Evolutionary conservation across 2,113 vertebrate species (phyloP).

Genomic region (Psophia crepitans): DNA sequence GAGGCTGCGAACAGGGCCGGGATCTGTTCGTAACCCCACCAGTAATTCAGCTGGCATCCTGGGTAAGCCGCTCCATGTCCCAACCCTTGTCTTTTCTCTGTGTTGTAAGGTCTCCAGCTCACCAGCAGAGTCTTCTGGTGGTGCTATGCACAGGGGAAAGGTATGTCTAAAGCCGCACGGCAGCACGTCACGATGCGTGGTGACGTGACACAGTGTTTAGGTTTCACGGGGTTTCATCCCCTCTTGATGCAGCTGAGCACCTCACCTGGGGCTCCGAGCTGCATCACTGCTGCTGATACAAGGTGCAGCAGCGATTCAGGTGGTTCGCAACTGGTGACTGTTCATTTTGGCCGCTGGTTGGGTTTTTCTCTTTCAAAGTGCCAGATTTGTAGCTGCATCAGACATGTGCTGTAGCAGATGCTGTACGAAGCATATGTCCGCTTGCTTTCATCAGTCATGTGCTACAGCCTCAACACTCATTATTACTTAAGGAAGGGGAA

Average conservation of each 20-base stretch:
- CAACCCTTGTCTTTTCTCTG: neutral
- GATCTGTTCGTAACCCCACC: accelerated
- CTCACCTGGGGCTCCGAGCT: neutral
- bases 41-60: neutral
- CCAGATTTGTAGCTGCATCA: neutral
- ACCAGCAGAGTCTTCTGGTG: accelerated
- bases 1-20: no score
- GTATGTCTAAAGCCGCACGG: neutral
- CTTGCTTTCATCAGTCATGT: neutral
- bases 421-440: neutral
- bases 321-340: neutral
- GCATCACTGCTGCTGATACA: neutral
- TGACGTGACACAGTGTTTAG: neutral
- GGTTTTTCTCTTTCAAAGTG: neutral
- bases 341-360: neutral
- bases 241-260: neutral
- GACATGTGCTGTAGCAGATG: neutral
- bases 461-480: neutral
- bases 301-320: neutral
- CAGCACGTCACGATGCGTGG: accelerated
- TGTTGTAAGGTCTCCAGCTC: neutral
- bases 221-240: neutral
- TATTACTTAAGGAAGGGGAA: neutral
- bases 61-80: accelerated
- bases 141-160: neutral